These are phyloP conservation scores for Branchinecta sandiegonensis DNA, from an alignment of 2,888 invertebrate genomes.

Conservation along the genomic window DNA sequence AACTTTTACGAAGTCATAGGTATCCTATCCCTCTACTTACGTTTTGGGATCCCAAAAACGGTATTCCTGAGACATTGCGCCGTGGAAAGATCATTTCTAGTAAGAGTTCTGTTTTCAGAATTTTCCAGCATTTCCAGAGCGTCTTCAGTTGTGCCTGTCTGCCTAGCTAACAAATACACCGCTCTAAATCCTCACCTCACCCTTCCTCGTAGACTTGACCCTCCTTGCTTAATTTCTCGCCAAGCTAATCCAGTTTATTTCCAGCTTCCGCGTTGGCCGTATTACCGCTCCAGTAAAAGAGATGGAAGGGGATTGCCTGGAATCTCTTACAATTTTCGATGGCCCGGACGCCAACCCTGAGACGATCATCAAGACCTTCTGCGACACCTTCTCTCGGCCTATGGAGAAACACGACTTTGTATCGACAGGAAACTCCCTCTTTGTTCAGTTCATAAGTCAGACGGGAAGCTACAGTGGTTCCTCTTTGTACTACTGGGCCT, in stretches of 20 bases:
- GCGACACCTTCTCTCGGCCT: constrained; percentile 80
- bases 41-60: too few species aligned
- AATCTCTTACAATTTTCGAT: constrained; percentile 76
- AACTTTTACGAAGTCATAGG: too few species aligned
- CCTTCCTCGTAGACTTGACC: too few species aligned
- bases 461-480: constrained; percentile 86
- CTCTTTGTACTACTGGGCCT: constrained; percentile 86
- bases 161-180: too few species aligned
- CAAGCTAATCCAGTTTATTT: constrained; percentile 26
- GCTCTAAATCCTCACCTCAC: too few species aligned
- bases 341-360: constrained; percentile 75
- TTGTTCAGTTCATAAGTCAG: constrained; percentile 57
- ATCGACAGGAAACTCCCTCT: constrained; percentile 69
- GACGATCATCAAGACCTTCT: constrained; percentile 80
- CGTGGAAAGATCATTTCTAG: too few species aligned
- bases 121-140: too few species aligned
- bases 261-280: constrained; percentile 69
- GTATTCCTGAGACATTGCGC: too few species aligned
- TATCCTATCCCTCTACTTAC: too few species aligned
- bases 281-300: constrained; percentile 70
- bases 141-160: too few species aligned
- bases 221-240: too few species aligned
- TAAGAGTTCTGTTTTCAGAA: too few species aligned
- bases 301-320: constrained; percentile 76
- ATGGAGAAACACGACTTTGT: constrained; percentile 89